Conservation (phyloP, 2,797 vertebrate genomes). For the Myiotriccus ornatus region DNA sequence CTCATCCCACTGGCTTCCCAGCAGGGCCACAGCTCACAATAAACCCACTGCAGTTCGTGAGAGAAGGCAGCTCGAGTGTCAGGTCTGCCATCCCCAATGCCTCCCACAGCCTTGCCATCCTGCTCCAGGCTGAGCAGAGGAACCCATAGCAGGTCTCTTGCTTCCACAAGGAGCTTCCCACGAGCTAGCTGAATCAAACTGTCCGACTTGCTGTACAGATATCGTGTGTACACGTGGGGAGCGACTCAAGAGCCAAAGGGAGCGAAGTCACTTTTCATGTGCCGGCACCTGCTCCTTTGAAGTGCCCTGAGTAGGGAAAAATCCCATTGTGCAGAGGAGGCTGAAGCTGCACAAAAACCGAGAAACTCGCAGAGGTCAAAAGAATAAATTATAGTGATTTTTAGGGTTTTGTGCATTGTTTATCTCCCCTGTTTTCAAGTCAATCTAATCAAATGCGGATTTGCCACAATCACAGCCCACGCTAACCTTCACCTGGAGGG, state of each 20-base stretch:
- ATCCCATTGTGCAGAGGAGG: not conserved
- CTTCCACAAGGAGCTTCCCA: not conserved
- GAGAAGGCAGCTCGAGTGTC: not conserved
- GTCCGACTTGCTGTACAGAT: not conserved
- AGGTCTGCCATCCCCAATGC: not conserved
- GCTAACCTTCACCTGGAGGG: constrained; percentile 70
- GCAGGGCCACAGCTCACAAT: not conserved
- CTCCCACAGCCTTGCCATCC: not conserved
- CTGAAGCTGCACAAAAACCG: not conserved
- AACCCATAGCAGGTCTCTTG: not conserved
- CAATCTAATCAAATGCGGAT: constrained; percentile 60
- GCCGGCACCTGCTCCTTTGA: not conserved
- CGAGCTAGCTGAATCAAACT: not conserved
- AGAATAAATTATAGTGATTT: constrained; percentile 26
- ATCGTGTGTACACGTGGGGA: not conserved
- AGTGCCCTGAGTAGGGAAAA: not conserved
- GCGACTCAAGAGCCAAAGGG: not conserved
- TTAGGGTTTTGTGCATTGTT: constrained; percentile 44
- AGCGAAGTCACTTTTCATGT: fast-evolving
- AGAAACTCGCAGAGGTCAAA: constrained; percentile 10
- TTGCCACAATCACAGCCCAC: constrained; percentile 60
- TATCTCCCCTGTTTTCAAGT: constrained; percentile 49
- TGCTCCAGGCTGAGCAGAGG: not conserved
- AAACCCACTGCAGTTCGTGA: not conserved
- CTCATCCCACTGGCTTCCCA: fast-evolving